A percentile compares a stretch with the other conserved stretches of the same genome.
Conservation (phyloP, 2,113 vertebrate species). For the Motacilla alba region DNA sequence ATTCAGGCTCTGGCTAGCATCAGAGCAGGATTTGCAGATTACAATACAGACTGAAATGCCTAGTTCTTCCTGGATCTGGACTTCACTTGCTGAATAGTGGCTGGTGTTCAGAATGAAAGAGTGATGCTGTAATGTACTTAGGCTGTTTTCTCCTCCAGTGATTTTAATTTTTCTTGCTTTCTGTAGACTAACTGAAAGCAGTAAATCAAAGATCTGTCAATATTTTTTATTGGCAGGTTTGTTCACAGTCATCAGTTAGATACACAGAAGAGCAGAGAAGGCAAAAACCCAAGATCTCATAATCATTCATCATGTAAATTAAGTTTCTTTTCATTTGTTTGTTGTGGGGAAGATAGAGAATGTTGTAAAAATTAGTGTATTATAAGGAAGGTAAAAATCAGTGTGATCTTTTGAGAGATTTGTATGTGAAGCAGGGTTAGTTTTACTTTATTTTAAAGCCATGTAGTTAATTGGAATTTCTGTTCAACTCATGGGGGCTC, state of each 20-base stretch:
- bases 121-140: background rate
- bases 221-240: slow-evolving; percentile 7
- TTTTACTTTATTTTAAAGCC: background rate
- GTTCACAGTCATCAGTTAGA: background rate
- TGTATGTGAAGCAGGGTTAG: background rate
- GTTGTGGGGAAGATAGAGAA: background rate
- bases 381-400: background rate
- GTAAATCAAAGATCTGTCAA: background rate
- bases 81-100: background rate
- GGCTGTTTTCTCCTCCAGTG: background rate
- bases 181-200: background rate
- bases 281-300: background rate
- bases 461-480: background rate
- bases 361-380: background rate
- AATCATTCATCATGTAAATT: background rate
- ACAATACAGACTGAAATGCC: background rate
- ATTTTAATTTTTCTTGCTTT: background rate
- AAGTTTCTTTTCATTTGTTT: background rate
- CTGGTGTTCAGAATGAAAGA: background rate
- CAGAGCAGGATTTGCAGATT: background rate
- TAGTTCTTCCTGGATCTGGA: background rate
- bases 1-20: background rate
- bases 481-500: background rate
- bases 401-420: background rate
- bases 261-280: background rate